Percentiles rank a stretch among this genome's conserved stretches.
These are phyloP conservation scores for Ormyrus pomaceus DNA, from an alignment of 2,888 invertebrate genomes.

Conservation along the genomic window DNA sequence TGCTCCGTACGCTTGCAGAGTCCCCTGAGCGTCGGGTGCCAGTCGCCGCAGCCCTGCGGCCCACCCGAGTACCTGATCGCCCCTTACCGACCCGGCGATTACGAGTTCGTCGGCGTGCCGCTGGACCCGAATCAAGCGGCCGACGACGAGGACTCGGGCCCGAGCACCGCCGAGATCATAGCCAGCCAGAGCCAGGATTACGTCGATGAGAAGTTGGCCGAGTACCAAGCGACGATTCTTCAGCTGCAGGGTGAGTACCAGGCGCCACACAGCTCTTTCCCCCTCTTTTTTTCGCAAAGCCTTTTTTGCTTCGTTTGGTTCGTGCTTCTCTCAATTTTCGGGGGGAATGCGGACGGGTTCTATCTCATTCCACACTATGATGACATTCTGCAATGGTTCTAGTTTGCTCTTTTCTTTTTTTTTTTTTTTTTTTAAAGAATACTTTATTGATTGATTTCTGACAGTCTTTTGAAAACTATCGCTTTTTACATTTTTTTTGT, in stretches of 20 bases:
- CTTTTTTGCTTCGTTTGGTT: neutral
- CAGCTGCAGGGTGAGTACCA: slow-evolving; percentile 82
- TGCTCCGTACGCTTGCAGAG: slow-evolving; percentile 61
- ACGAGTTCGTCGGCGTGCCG: slow-evolving; percentile 86
- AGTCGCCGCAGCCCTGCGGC: slow-evolving; percentile 69
- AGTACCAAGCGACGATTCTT: slow-evolving; percentile 94
- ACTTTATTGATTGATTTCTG: too few relatives aligned
- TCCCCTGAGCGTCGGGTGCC: slow-evolving; percentile 62
- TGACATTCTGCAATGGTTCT: too few relatives aligned
- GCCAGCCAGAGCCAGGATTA: slow-evolving; percentile 96
- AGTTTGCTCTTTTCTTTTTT: too few relatives aligned
- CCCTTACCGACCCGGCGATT: slow-evolving; percentile 79
- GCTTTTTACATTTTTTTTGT: too few relatives aligned
- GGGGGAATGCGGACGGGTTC: too few relatives aligned
- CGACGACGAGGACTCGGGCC: slow-evolving; percentile 86
- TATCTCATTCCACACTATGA: too few relatives aligned
- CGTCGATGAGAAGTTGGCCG: slow-evolving; percentile 94
- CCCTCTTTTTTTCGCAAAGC: neutral
- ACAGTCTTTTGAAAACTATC: too few relatives aligned
- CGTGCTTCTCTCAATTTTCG: too few relatives aligned
- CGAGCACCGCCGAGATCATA: slow-evolving; percentile 93
- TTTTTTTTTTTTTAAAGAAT: too few relatives aligned
- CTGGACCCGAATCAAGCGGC: slow-evolving; percentile 82
- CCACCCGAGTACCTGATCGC: slow-evolving; percentile 74
- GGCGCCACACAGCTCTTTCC: neutral